Evolutionary conservation across 2,113 vertebrate genomes (phyloP), one percentile per base, ranked within the genome.

Genomic region (Rissa tridactyla): DNA sequence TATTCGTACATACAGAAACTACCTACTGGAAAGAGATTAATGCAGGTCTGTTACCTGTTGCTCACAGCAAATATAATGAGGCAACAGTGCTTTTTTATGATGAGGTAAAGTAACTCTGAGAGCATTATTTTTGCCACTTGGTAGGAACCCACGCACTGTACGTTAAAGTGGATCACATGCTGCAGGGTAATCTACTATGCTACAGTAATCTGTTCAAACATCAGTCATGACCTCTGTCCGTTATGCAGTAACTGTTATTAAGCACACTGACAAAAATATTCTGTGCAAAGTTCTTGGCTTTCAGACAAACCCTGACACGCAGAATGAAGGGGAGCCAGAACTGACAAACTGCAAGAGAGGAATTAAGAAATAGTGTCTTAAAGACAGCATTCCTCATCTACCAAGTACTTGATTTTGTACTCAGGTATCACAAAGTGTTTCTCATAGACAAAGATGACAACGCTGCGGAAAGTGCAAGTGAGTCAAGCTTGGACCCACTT

Each of bases 391-490:
- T 92, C 36, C 32, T 46, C 34, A 64, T 7, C 52, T 78, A 66
- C 15, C 0, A 1, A 73, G 23, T 36, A 83, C 16, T 21, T 62
- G 23, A 80, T 81, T 80, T 70, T 73, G 54, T 15, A 54, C 55
- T 71, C 66, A 0, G 15, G 17, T 47, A 55, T 57, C 21, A 72
- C 23, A n/a, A 58, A n/a, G n/a, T 29, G 21, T 8, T 73, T 92
- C 82, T 81, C 19, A 66, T 2, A 89, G 26, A 69, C 54, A 52
- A 80, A 85, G 58, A 86, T 6, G 14, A 83, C 27, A 68, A 51
- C 0, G 0, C 1, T n/a, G n/a, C 25, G 32, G n/a, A 92, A 91
- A 16, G 15, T 15, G 4, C 0, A 0, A 68, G 27, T 7, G 13
- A 71, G 23, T 60, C 29, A 91, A 86, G 38, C 26, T 42, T 70